Evolutionary conservation across 2,888 invertebrate species (phyloP).

Genomic region (Amblyteles armatorius): DNA sequence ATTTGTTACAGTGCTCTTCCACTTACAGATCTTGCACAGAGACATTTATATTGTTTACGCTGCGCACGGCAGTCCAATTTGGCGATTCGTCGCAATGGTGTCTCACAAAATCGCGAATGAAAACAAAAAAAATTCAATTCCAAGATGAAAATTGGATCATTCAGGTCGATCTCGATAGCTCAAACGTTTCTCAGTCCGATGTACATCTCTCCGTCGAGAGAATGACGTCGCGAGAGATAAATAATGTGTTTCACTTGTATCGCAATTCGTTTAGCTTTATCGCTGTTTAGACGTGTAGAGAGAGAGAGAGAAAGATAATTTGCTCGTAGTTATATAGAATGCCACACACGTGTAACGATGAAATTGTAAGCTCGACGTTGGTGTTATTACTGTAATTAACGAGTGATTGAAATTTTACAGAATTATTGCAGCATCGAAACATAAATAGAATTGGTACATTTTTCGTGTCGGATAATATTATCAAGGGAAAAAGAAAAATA

Average conservation of each 20-base stretch:
- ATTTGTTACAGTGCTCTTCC: conserved; percentile 11
- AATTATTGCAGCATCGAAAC: conserved; percentile 51
- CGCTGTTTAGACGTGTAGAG: conserved; percentile 61
- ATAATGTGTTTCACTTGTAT: conserved; percentile 36
- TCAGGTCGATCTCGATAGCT: conserved; percentile 67
- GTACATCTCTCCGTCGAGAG: conserved; percentile 29
- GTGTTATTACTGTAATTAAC: conserved; percentile 57
- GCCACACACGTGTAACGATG: conserved; percentile 13
- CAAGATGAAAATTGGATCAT: conserved; percentile 46
- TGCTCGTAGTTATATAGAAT: conserved; percentile 44
- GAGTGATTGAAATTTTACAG: conserved; percentile 32
- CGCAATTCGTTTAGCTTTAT: conserved; percentile 60
- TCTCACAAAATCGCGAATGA: background rate
- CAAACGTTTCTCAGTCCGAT: conserved; percentile 51
- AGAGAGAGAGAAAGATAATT: conserved; percentile 34
- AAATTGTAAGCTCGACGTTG: conserved; percentile 53
- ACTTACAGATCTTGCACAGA: conserved; percentile 30
- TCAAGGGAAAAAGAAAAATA: background rate
- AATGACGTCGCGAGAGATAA: conserved; percentile 11
- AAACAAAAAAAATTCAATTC: conserved; percentile 12
- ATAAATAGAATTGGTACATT: conserved; percentile 47
- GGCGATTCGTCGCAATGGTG: conserved; percentile 17
- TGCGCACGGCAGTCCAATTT: conserved; percentile 21
- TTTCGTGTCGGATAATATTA: conserved; percentile 14
- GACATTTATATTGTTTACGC: conserved; percentile 51